A percentile compares a stretch with the other conserved stretches of the same genome.
phyloP scores from a whole-genome alignment of 2,113 vertebrate species.

The Polyodon spathula region DNA sequence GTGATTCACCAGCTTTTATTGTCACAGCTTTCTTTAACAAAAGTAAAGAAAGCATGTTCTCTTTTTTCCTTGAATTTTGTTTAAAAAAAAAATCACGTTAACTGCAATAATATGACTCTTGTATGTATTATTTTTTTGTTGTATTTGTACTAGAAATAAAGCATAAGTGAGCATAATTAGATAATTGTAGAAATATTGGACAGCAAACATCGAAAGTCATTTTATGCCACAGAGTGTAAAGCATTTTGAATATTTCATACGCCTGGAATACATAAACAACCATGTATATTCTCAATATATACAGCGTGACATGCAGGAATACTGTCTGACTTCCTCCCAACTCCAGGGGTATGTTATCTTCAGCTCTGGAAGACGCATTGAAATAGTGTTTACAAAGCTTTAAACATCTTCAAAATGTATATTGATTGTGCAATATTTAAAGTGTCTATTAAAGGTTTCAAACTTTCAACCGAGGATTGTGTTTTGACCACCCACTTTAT shows the following conservation, averaged over 20 bases:
- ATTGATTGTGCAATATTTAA: conserved; percentile 50
- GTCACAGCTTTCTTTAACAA: conserved; percentile 1
- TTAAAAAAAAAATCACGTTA: conserved; percentile 8
- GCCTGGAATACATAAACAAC: neutral
- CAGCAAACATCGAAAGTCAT: conserved; percentile 2
- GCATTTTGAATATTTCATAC: conserved; percentile 10
- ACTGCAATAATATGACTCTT: conserved; percentile 8
- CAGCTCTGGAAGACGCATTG: conserved; percentile 28
- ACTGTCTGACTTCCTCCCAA: neutral
- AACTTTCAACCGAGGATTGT: too few species aligned
- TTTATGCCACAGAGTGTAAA: conserved; percentile 13
- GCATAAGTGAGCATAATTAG: neutral
- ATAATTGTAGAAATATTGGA: conserved; percentile 26
- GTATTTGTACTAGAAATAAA: conserved; percentile 7
- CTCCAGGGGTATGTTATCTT: neutral
- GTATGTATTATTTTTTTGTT: conserved; percentile 15
- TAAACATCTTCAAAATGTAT: conserved; percentile 43
- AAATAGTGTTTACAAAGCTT: conserved; percentile 59
- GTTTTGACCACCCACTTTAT: too few species aligned
- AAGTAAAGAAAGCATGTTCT: too few species aligned
- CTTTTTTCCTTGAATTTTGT: neutral
- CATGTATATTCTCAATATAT: too few species aligned
- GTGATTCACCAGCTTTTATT: conserved; percentile 19
- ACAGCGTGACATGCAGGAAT: neutral
- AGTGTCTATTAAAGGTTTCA: conserved; percentile 33